A percentile compares a stretch with the other conserved stretches of the same genome.
Conservation (phyloP, 2,113 vertebrate species). For the Prunella himalayana region DNA sequence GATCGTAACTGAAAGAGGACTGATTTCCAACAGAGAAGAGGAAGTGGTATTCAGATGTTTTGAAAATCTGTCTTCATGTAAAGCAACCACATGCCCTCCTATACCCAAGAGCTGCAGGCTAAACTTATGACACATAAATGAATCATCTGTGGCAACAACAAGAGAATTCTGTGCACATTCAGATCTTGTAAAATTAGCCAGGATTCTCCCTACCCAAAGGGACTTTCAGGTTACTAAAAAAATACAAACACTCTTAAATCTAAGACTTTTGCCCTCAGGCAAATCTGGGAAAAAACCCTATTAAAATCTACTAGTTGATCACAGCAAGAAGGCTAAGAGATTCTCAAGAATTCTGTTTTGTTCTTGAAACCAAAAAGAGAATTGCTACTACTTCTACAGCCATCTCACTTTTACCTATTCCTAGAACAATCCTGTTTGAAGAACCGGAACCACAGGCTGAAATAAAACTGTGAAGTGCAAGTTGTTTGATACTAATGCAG, state of each 20-base stretch:
- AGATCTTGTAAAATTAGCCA: not conserved
- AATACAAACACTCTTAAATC: not conserved
- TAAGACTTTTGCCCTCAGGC: not conserved
- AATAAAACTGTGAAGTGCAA: not conserved
- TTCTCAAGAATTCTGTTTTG: not conserved
- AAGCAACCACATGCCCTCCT: not conserved
- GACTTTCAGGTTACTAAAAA: not conserved
- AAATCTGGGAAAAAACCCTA: not conserved
- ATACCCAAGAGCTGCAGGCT: not conserved
- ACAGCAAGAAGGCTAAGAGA: not conserved
- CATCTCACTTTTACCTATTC: not conserved
- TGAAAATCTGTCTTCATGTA: not conserved
- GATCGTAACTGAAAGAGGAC: not conserved
- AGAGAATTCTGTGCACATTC: not conserved
- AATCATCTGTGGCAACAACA: not conserved
- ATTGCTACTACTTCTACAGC: not conserved
- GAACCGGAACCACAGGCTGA: not conserved
- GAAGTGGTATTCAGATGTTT: not conserved
- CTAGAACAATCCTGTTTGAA: not conserved
- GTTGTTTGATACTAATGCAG: not conserved
- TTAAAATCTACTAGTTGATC: not conserved
- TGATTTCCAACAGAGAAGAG: not conserved
- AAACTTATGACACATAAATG: not conserved
- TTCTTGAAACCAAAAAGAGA: not conserved
- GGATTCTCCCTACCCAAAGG: not conserved